These are phyloP conservation scores for Ladona fulva DNA, from an alignment of 1,140 invertebrate genomes.

Conservation along the genomic window DNA sequence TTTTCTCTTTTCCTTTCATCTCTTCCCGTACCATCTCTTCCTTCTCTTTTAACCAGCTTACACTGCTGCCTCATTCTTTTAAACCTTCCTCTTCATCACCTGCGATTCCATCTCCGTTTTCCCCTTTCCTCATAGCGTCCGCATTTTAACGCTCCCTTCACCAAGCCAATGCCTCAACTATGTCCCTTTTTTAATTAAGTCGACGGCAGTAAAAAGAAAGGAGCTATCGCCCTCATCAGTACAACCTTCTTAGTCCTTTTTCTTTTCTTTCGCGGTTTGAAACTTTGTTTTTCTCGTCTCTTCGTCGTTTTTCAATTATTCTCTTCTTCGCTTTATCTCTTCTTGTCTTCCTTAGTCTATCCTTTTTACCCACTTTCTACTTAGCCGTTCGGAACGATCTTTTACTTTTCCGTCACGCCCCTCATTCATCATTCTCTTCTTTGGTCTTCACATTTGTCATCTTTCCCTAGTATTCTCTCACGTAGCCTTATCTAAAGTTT, in stretches of 20 bases:
- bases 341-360: too few relatives aligned
- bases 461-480: neutral
- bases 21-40: neutral
- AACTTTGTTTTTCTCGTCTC: neutral
- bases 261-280: too few relatives aligned
- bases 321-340: too few relatives aligned
- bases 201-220: neutral
- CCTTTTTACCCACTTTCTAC: too few relatives aligned
- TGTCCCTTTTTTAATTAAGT: slow-evolving; percentile 3
- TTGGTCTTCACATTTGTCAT: neutral
- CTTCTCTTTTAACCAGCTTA: neutral
- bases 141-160: neutral
- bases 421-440: neutral
- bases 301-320: neutral
- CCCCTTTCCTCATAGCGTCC: neutral
- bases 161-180: neutral
- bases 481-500: neutral
- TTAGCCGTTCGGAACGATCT: too few relatives aligned
- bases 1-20: neutral
- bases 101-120: neutral
- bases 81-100: neutral
- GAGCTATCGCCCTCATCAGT: neutral
- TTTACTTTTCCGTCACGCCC: too few relatives aligned
- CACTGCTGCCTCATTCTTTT: neutral
- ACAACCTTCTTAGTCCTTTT: neutral